Evolutionary conservation across 2,797 vertebrate species (phyloP).

Genomic region (Phoxinus dragarum): DNA sequence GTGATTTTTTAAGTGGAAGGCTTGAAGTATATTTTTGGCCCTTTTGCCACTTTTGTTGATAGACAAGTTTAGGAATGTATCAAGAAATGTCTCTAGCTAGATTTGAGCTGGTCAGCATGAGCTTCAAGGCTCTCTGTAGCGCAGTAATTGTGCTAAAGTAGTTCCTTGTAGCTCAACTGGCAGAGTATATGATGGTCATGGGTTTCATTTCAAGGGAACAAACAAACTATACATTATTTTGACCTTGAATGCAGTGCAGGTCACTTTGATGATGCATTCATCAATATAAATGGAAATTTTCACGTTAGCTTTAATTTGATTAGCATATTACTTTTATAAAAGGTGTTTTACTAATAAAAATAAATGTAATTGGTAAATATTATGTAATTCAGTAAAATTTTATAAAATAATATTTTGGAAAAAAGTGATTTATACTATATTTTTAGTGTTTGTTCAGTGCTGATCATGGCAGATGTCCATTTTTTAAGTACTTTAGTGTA

Average conservation of each 20-base stretch:
- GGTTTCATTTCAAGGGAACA: background rate
- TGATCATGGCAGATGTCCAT: background rate
- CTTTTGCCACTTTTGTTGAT: constrained; percentile 4
- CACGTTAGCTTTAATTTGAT: background rate
- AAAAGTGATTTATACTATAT: background rate
- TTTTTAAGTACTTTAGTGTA: background rate
- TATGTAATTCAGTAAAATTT: no score
- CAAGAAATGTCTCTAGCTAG: background rate
- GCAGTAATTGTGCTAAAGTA: background rate
- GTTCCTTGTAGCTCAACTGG: background rate
- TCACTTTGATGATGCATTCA: background rate
- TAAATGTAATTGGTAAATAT: background rate
- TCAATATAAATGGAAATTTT: background rate
- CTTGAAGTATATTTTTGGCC: background rate
- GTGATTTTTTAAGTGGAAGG: constrained; percentile 27
- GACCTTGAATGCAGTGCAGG: background rate
- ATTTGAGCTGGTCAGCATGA: background rate
- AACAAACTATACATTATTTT: no score
- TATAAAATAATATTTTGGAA: no score
- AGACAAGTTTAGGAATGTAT: background rate
- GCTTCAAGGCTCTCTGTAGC: background rate
- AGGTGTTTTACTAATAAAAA: background rate
- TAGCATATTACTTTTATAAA: background rate
- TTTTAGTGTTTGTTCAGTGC: background rate
- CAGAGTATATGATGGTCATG: background rate